These are phyloP conservation scores for Onychomys arenicola DNA, from an alignment of 2,797 vertebrate genomes.

Conservation along the genomic window DNA sequence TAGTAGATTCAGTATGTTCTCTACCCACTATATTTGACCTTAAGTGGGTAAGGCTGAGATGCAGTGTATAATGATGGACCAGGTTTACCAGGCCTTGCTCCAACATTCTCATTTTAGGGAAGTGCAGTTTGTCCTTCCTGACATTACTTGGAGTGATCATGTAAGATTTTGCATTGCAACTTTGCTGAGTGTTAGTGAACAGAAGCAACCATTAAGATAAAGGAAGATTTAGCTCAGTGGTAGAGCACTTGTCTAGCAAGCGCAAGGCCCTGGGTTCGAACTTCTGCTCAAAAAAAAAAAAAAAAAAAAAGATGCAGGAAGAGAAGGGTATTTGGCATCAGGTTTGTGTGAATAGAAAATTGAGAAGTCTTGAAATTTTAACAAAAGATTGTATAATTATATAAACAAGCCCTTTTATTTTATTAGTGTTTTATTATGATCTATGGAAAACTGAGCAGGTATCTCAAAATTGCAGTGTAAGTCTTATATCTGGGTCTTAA, in stretches of 20 bases:
- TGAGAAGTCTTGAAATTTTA: slow-evolving; percentile 15
- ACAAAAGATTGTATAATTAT: slow-evolving; percentile 13
- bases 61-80: not conserved
- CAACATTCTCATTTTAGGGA: not conserved
- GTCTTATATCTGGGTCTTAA: not conserved
- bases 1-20: not conserved
- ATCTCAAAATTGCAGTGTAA: not conserved
- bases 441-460: not conserved
- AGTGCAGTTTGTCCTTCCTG: not conserved
- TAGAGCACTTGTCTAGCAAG: no score
- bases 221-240: no score
- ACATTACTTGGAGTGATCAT: not conserved
- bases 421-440: not conserved
- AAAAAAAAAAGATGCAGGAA: not conserved
- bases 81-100: not conserved
- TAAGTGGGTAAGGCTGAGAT: not conserved
- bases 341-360: slow-evolving; percentile 35
- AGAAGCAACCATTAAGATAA: not conserved
- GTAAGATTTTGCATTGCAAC: not conserved
- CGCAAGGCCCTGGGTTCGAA: no score
- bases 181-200: not conserved
- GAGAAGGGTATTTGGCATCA: not conserved
- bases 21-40: not conserved
- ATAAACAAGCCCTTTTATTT: slow-evolving; percentile 10
- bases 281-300: no score